A percentile compares a stretch with the other conserved stretches of the same genome.
Evolutionary conservation across 2,888 invertebrate genomes (phyloP).

Genomic region (Smittia sp.): DNA sequence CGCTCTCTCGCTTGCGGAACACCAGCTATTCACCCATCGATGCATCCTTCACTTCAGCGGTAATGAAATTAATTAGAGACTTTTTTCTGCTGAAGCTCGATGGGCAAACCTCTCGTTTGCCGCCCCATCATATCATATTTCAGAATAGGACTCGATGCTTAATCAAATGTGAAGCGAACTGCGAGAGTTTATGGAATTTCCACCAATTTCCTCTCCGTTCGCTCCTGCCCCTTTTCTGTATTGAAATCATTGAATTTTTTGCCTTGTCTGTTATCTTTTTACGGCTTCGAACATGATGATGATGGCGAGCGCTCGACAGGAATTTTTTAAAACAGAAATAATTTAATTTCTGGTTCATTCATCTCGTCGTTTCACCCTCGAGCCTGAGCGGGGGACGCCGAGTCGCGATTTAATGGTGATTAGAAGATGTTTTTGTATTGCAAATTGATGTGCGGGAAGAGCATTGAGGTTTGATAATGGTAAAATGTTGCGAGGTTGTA

Average conservation of each 20-base stretch:
- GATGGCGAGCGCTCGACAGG: not conserved
- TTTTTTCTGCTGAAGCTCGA: not conserved
- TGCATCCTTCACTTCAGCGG: not conserved
- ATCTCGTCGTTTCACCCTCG: too few species aligned
- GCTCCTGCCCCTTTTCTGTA: not conserved
- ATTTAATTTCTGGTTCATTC: not conserved
- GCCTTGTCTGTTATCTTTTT: not conserved
- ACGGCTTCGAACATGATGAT: not conserved
- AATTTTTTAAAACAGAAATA: not conserved
- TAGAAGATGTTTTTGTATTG: not conserved
- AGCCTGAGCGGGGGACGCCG: not conserved
- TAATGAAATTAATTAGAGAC: slow-evolving; percentile 7
- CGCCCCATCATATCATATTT: not conserved
- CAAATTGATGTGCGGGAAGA: not conserved
- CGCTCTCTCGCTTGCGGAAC: not conserved
- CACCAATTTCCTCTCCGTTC: not conserved
- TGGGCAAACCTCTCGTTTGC: not conserved
- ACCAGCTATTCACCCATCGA: not conserved
- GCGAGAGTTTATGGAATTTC: slow-evolving; percentile 8
- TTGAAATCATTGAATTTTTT: not conserved
- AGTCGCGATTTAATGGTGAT: not conserved
- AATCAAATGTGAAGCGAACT: not conserved
- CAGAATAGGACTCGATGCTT: not conserved
- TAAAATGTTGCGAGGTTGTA: not conserved
- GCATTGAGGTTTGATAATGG: not conserved